phyloP scores from a whole-genome alignment of 2,113 vertebrate genomes.

The Pomatorhinus ruficollis region DNA sequence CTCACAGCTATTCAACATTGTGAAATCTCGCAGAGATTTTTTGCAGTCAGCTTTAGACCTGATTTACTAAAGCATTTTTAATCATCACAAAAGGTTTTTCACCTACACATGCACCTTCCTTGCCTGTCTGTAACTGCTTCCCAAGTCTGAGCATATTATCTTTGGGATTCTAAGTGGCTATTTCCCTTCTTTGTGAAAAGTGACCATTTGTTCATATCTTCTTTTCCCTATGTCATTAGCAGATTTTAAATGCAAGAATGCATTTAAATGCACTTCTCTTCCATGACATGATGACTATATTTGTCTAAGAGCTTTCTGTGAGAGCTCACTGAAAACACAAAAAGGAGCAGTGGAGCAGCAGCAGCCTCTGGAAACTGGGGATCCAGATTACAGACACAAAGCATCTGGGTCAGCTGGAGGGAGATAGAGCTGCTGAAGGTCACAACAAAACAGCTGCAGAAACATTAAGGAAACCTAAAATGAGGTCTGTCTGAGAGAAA shows the following conservation, averaged over 20 bases:
- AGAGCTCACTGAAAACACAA: not conserved
- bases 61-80: not conserved
- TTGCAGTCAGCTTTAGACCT: not conserved
- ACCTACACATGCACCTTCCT: not conserved
- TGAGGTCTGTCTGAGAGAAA: not conserved
- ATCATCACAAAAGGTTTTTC: not conserved
- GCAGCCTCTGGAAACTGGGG: not conserved
- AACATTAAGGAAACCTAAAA: not conserved
- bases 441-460: not conserved
- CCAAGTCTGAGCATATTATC: not conserved
- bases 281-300: not conserved
- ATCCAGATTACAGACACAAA: conserved; percentile 9
- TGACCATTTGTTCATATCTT: not conserved
- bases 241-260: not conserved
- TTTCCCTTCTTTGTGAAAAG: not conserved
- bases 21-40: not conserved
- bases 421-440: not conserved
- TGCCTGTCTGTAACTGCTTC: not conserved
- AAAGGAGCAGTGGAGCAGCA: not conserved
- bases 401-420: not conserved
- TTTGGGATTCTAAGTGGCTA: not conserved
- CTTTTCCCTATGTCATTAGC: not conserved
- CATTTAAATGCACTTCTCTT: not conserved
- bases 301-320: not conserved
- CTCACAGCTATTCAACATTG: not conserved